phyloP scores from a whole-genome alignment of 2,113 vertebrate species.

The Charadrius vociferus region DNA sequence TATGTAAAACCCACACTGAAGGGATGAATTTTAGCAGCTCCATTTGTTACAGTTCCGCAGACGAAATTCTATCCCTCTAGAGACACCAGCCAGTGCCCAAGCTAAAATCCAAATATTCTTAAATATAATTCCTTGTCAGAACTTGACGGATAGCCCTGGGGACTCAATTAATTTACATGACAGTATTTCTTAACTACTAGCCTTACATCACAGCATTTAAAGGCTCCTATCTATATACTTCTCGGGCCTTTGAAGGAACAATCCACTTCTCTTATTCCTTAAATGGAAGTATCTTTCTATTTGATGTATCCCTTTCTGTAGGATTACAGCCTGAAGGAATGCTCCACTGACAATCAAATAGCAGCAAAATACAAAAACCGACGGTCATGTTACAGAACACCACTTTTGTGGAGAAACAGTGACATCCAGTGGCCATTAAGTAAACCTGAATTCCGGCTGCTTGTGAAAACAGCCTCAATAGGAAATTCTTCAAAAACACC shows the following conservation, averaged over 20 bases:
- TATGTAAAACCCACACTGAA: neutral
- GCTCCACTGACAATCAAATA: neutral
- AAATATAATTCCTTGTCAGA: neutral
- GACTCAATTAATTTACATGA: neutral
- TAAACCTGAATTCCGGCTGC: neutral
- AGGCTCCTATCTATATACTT: neutral
- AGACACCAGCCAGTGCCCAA: neutral
- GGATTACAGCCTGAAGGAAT: neutral
- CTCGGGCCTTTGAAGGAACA: neutral
- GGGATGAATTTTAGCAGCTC: neutral
- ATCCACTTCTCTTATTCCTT: neutral
- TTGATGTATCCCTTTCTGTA: neutral
- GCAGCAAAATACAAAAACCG: rapidly evolving
- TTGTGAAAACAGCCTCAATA: rapidly evolving
- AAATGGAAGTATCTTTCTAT: neutral
- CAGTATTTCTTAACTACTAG: neutral
- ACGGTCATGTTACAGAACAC: rapidly evolving
- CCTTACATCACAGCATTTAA: neutral
- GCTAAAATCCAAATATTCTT: neutral
- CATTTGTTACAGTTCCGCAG: neutral
- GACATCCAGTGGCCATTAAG: neutral
- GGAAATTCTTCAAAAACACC: neutral
- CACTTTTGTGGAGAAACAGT: neutral
- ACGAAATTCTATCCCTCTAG: neutral
- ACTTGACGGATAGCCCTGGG: neutral